These are phyloP conservation scores for Cariama cristata DNA, from an alignment of 2,113 vertebrate species.

Conservation along the genomic window DNA sequence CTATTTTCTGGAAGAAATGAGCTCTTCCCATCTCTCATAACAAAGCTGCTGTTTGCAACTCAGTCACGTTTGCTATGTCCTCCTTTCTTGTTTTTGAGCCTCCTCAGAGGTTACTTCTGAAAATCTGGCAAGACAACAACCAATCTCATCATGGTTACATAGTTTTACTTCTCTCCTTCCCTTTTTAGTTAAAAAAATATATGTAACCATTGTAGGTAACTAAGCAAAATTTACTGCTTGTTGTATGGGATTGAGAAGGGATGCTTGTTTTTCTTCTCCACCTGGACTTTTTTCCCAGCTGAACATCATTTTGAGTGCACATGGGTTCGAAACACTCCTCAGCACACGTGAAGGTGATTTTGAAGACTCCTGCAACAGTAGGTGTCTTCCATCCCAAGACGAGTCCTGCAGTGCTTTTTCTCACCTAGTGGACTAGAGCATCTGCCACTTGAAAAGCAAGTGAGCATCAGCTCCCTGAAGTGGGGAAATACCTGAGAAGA, in stretches of 20 bases:
- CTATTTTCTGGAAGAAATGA: not conserved
- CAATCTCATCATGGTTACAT: not conserved
- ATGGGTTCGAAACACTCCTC: not conserved
- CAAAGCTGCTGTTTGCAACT: not conserved
- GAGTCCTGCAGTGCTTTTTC: not conserved
- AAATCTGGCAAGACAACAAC: not conserved
- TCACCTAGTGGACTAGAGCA: not conserved
- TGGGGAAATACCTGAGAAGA: not conserved
- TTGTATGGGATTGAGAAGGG: not conserved
- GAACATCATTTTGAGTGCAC: not conserved
- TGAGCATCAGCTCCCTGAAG: not conserved
- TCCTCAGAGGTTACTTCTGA: not conserved
- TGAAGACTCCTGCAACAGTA: not conserved
- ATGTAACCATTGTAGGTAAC: not conserved
- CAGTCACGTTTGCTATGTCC: not conserved
- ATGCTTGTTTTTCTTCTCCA: not conserved
- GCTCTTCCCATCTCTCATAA: not conserved
- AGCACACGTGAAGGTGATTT: not conserved
- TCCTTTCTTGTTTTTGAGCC: not conserved
- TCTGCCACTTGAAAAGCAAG: not conserved
- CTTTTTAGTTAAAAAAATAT: not conserved
- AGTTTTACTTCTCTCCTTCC: not conserved
- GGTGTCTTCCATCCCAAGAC: not conserved
- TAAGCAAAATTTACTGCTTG: not conserved
- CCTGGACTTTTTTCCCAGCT: not conserved